These are phyloP conservation scores for Gymnothorax reevesii DNA, from an alignment of 2,797 vertebrate genomes.

Conservation along the genomic window DNA sequence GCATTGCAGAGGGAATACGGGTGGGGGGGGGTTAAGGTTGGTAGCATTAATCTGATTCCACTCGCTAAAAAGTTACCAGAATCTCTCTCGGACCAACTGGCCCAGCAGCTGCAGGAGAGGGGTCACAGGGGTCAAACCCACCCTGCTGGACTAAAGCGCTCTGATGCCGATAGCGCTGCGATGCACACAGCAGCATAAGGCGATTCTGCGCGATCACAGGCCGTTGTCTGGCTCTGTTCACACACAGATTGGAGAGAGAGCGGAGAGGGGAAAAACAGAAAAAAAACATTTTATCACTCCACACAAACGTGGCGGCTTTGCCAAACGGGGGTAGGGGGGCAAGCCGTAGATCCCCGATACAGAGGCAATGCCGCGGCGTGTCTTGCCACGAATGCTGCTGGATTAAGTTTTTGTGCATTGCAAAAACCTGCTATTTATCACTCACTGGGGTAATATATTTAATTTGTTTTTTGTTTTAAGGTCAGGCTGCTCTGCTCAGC, in stretches of 20 bases:
- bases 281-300: constrained; percentile 43
- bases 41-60: constrained; percentile 58
- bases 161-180: neutral
- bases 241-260: constrained; percentile 13
- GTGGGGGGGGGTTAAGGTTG: constrained; percentile 54
- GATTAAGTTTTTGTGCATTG: constrained; percentile 34
- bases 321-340: constrained; percentile 5
- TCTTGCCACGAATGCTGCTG: constrained; percentile 28
- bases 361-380: constrained; percentile 21
- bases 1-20: constrained; percentile 51
- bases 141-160: neutral
- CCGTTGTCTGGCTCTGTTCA: neutral
- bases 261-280: neutral
- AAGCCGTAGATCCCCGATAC: neutral
- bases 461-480: neutral
- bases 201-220: neutral
- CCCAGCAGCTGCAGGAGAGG: constrained; percentile 42
- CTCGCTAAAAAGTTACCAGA: constrained; percentile 33
- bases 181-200: neutral
- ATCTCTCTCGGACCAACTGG: constrained; percentile 55
- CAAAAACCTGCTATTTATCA: neutral
- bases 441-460: neutral
- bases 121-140: constrained; percentile 20
- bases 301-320: constrained; percentile 40
- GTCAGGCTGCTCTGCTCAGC: neutral